Conservation (phyloP, 1,140 invertebrate genomes). For the Probaryconus sp. region DNA sequence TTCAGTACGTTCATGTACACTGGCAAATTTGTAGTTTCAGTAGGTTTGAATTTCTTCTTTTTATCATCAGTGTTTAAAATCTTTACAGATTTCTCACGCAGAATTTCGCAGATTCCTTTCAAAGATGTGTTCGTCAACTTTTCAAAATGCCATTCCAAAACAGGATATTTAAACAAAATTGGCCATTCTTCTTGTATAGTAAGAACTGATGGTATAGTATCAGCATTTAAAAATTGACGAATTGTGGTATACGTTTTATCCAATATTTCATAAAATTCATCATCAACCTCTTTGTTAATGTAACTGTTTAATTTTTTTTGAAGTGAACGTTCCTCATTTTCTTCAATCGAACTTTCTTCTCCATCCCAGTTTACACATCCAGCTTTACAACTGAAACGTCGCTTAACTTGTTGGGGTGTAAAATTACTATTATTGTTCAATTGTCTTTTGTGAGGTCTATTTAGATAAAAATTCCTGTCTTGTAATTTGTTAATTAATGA, state of each 20-base stretch:
- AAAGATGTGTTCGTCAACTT: constrained; percentile 1
- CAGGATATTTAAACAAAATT: constrained; percentile 3
- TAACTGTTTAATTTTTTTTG: constrained; percentile 1
- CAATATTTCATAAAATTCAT: constrained; percentile 11
- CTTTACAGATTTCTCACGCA: neutral
- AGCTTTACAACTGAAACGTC: constrained; percentile 2
- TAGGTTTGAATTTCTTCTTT: constrained; percentile 2
- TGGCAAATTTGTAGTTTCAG: neutral
- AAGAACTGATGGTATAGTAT: neutral
- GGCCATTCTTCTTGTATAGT: constrained; percentile 12
- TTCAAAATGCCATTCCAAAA: constrained; percentile 16
- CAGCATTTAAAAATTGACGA: constrained; percentile 1
- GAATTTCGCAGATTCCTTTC: neutral
- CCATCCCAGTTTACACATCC: constrained; percentile 10
- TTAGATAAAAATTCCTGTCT: constrained; percentile 9
- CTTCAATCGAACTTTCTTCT: neutral
- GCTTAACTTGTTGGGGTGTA: neutral
- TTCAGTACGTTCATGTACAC: constrained; percentile 5
- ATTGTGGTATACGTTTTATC: neutral
- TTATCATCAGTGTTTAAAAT: neutral
- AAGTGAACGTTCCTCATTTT: neutral
- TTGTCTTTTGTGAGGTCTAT: constrained; percentile 1
- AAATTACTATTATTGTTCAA: neutral
- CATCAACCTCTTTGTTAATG: neutral
- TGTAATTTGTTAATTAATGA: neutral